phyloP scores from a whole-genome alignment of 1,140 invertebrate species.

The Drosophila nebulosa region DNA sequence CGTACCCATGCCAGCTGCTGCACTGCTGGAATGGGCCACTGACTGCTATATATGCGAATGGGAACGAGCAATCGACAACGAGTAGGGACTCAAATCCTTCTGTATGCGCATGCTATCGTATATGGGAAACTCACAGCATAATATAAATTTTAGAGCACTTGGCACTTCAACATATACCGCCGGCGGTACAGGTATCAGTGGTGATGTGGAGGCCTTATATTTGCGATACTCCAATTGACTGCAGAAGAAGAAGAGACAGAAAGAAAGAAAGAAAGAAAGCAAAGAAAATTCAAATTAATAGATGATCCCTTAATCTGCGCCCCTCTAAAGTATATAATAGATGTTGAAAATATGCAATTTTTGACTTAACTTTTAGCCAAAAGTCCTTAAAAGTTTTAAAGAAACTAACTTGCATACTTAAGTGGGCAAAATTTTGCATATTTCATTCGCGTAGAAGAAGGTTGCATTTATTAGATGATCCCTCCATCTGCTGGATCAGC shows the following conservation, averaged over 20 bases:
- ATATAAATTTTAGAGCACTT: constrained; percentile 88
- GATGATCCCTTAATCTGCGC: no score
- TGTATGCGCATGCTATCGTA: constrained; percentile 89
- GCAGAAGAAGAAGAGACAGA: constrained; percentile 52
- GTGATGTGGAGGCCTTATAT: constrained; percentile 93
- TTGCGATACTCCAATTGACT: constrained; percentile 91
- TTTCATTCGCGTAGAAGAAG: no score
- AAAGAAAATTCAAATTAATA: no score
- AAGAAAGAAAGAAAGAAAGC: not conserved
- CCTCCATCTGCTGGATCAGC: no score
- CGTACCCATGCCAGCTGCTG: constrained; percentile 60
- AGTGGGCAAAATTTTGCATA: no score
- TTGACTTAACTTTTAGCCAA: not conserved
- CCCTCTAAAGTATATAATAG: no score
- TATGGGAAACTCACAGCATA: constrained; percentile 93
- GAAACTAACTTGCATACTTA: no score
- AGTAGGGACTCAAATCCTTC: constrained; percentile 86
- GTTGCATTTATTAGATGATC: no score
- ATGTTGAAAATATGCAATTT: no score
- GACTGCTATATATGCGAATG: constrained; percentile 87
- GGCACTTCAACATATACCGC: constrained; percentile 92
- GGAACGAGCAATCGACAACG: constrained; percentile 87
- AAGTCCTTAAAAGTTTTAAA: no score
- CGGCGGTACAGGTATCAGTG: constrained; percentile 92
- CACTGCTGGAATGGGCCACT: constrained; percentile 75